A percentile compares a stretch with the other conserved stretches of the same genome.
Evolutionary conservation across 2,797 vertebrate genomes (phyloP).

Genomic region (Heterohyrax brucei): DNA sequence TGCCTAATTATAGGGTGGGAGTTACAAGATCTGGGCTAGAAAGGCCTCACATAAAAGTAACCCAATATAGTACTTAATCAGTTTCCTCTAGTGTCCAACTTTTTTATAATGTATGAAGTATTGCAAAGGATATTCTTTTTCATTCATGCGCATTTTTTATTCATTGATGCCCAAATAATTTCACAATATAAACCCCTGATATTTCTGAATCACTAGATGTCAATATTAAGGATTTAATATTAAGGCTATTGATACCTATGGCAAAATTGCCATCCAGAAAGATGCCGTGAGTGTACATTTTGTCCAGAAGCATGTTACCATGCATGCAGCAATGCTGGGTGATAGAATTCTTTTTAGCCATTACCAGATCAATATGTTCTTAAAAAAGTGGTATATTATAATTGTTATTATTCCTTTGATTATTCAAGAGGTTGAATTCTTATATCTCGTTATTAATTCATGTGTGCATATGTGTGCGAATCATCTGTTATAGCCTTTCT

Average conservation of each 20-base stretch:
- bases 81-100: neutral
- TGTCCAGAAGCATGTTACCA: neutral
- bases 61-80: neutral
- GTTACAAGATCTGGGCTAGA: too few relatives aligned
- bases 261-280: neutral
- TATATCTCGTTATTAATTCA: neutral
- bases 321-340: neutral
- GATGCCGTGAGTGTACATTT: neutral
- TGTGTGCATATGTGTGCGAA: neutral
- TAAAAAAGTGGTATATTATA: neutral
- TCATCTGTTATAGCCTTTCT: neutral
- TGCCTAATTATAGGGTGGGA: too few relatives aligned
- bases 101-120: neutral
- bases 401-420: constrained; percentile 47
- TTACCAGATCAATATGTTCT: neutral
- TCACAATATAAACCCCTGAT: neutral
- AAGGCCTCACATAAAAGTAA: neutral
- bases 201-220: neutral
- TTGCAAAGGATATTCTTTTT: neutral
- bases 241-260: neutral
- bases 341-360: neutral
- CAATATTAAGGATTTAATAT: neutral
- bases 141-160: neutral
- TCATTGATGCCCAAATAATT: constrained; percentile 1
- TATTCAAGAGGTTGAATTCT: neutral